These are phyloP conservation scores for Proales similis DNA, from an alignment of 1,140 invertebrate genomes.

Conservation along the genomic window DNA sequence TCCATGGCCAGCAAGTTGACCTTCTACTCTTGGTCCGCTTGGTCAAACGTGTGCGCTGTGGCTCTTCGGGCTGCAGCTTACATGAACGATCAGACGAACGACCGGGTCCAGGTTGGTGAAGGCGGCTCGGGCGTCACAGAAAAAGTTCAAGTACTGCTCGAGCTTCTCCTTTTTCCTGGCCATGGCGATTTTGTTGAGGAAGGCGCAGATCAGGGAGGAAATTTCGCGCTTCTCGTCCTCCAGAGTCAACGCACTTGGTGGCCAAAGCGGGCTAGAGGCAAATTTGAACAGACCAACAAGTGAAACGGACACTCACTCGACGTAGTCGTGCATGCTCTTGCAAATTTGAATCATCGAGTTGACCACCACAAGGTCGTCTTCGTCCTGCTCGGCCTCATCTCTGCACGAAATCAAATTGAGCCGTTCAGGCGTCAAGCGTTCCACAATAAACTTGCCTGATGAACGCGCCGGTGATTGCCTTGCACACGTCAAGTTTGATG, in stretches of 20 bases:
- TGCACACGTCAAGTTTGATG: slow-evolving; percentile 72
- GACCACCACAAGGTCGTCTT: slow-evolving; percentile 73
- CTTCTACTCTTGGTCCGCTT: too few species aligned
- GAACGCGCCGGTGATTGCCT: slow-evolving; percentile 68
- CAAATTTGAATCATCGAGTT: slow-evolving; percentile 77
- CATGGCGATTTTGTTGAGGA: slow-evolving; percentile 70
- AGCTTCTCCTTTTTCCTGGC: slow-evolving; percentile 61
- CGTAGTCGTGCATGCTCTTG: slow-evolving; percentile 79
- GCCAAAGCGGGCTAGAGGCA: slow-evolving; percentile 37
- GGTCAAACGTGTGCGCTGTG: too few species aligned
- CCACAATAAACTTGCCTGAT: slow-evolving; percentile 47
- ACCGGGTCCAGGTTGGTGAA: slow-evolving; percentile 83
- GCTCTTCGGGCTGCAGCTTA: too few species aligned
- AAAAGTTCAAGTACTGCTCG: slow-evolving; percentile 83
- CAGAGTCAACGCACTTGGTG: slow-evolving; percentile 72
- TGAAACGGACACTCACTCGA: slow-evolving; percentile 62
- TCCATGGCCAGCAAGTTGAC: slow-evolving; percentile 71
- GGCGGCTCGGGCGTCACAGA: slow-evolving; percentile 75
- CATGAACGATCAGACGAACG: slow-evolving; percentile 73
- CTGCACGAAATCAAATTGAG: slow-evolving; percentile 38
- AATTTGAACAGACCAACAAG: background rate
- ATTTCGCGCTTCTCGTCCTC: slow-evolving; percentile 84
- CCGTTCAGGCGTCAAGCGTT: background rate
- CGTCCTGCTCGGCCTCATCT: slow-evolving; percentile 58
- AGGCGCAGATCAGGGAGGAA: slow-evolving; percentile 69